Base-by-base conservation (phyloP, 2,888 invertebrate genomes). In the Andrena trimmerana region DNA sequence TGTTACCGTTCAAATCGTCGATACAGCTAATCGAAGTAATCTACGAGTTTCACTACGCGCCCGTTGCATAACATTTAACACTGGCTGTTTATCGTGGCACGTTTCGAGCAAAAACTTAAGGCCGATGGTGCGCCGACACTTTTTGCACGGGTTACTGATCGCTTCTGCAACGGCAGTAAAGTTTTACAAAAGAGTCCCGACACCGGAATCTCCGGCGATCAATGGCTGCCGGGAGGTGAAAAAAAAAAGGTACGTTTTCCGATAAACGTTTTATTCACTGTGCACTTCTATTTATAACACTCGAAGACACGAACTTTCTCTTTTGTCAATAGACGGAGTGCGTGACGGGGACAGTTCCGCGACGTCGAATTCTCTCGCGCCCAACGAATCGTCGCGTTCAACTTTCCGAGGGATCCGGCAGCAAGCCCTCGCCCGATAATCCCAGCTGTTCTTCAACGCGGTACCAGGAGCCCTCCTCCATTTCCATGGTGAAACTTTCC, bases 241-340 rank as follows among this genome's bases (percentile, higher is more conserved):
- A 36, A 24, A 8, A 68, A 31, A 59, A 10, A 3, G 0, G 8
- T 7, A 10, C 24, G 48, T 65, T 42, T 70, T 13, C 70, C 48
- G 66, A 63, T 27, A 24, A 59, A 33, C 48, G 65, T 67, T 81
- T 83, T 69, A 33, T 83, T 69, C 83, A 83, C 83, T 77, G 8
- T 68, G 67, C 78, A 83, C 83, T 70, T 60, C 62, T 74, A 83
- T 70, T 73, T 78, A 57, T 70, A 83, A 78, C 83, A 83, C 83
- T 83, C 33, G 16, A 50, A 83, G 78, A 78, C 78, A 78, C 73
- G n/a, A 67, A 74, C 82, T 81, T 63, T 73, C 69, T 74, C 74
- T 67, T 50, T 29, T 10, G 36, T 57, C 50, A 52, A 78, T n/a
- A 59, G 29, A 69, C 69, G 42, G 42, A 16, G 50, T 63, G 62